These are phyloP conservation scores for Raja brachyura DNA, from an alignment of 2,113 vertebrate genomes.

Conservation along the genomic window DNA sequence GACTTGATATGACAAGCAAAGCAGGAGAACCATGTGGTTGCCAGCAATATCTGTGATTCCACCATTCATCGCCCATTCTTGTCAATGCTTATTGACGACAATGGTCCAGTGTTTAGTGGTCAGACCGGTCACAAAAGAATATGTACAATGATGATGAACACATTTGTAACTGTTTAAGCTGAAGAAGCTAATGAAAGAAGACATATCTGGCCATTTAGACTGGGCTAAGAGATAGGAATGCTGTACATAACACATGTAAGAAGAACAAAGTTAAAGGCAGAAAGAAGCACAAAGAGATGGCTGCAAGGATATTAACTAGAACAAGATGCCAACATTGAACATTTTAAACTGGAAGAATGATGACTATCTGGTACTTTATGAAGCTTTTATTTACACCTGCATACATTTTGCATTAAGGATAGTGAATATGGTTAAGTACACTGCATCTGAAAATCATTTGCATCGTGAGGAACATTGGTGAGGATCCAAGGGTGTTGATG, in stretches of 20 bases:
- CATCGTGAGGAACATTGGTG: not conserved
- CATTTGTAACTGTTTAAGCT: not conserved
- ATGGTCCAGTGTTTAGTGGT: not conserved
- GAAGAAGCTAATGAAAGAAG: not conserved
- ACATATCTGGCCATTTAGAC: not conserved
- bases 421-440: too few species aligned
- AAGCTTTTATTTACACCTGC: not conserved
- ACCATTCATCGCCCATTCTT: not conserved
- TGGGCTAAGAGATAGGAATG: not conserved
- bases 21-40: not conserved
- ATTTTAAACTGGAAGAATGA: not conserved
- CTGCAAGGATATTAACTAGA: not conserved
- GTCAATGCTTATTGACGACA: not conserved
- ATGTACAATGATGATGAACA: not conserved
- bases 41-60: slow-evolving; percentile 9
- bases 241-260: not conserved
- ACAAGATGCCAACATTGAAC: not conserved
- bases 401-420: not conserved
- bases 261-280: not conserved
- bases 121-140: not conserved
- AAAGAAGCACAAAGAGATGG: not conserved
- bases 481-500: not conserved
- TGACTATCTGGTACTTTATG: not conserved
- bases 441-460: too few species aligned
- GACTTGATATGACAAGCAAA: not conserved